These are phyloP conservation scores for Pterocles orientalis DNA, from an alignment of 2,113 vertebrate species.

Conservation along the genomic window DNA sequence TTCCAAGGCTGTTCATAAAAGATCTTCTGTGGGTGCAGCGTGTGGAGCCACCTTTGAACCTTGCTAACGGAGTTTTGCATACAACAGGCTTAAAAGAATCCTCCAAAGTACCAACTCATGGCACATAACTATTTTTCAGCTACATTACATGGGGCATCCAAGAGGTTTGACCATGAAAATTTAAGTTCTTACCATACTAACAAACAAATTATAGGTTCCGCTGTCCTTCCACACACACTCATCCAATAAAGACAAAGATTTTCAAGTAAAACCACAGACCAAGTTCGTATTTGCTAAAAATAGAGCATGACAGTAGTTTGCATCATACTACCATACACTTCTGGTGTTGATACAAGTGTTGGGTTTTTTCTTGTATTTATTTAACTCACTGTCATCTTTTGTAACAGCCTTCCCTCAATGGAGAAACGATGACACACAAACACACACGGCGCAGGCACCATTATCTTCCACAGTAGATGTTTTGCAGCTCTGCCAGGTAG, in stretches of 20 bases:
- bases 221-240: not conserved
- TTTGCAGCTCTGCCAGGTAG: not conserved
- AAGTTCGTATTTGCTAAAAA: not conserved
- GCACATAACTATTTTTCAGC: not conserved
- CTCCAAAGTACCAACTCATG: not conserved
- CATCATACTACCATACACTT: not conserved
- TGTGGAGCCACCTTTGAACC: not conserved
- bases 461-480: not conserved
- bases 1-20: not conserved
- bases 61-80: not conserved
- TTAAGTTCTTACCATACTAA: not conserved
- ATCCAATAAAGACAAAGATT: not conserved
- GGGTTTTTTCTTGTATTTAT: not conserved
- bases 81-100: not conserved
- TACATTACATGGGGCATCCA: not conserved
- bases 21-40: not conserved
- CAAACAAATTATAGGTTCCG: not conserved
- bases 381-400: not conserved
- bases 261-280: not conserved
- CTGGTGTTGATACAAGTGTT: not conserved
- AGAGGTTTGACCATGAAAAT: not conserved
- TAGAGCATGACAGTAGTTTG: not conserved
- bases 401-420: not conserved
- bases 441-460: fast-evolving
- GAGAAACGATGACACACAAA: not conserved